Conservation (phyloP, 2,888 invertebrate genomes). For the Sarcophaga carnaria region DNA sequence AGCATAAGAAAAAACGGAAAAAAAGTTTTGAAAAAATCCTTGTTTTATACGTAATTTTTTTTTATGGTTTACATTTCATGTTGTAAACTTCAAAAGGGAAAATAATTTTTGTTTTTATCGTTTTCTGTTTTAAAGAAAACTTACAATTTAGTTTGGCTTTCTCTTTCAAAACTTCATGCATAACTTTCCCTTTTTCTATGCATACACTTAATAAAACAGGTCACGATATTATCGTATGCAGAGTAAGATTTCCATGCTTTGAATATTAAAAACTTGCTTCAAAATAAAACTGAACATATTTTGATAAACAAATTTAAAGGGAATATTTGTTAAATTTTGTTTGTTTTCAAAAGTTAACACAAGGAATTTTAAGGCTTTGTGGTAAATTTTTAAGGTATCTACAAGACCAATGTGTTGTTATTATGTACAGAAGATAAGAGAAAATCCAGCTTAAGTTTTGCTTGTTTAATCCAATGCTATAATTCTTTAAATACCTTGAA, state of each 20-base stretch:
- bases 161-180: not conserved
- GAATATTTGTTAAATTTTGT: no score
- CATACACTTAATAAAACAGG: not conserved
- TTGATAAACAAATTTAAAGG: no score
- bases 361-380: not conserved
- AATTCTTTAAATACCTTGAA: no score
- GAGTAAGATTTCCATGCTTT: not conserved
- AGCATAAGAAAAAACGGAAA: not conserved
- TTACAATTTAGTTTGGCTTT: not conserved
- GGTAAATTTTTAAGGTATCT: not conserved
- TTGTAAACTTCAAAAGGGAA: not conserved
- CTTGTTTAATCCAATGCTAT: no score
- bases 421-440: not conserved
- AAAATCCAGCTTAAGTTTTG: no score
- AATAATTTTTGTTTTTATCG: not conserved
- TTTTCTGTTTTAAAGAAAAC: not conserved
- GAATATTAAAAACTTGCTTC: not conserved
- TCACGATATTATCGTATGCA: not conserved
- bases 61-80: not conserved
- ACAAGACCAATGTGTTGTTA: not conserved
- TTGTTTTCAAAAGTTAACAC: not conserved
- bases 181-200: not conserved
- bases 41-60: not conserved
- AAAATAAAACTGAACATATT: not conserved
- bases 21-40: not conserved